Evolutionary conservation across 1,140 invertebrate species (phyloP), one percentile per base, ranked within the genome.

Genomic region (Theocolax elegans): DNA sequence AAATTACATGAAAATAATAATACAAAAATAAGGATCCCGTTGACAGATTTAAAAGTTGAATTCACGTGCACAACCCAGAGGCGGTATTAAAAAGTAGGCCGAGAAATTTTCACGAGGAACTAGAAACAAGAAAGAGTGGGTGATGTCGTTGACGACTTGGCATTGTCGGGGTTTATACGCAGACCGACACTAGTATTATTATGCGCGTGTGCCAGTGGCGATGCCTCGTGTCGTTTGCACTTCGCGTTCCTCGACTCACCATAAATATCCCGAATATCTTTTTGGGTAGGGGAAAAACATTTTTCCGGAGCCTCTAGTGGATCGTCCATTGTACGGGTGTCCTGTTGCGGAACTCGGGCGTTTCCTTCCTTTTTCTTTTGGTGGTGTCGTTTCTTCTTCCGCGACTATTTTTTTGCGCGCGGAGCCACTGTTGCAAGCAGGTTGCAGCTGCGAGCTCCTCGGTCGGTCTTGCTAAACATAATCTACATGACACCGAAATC

Each of bases 181-280:
- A 23, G 25, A 31, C 17, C 12, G 25, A 62, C 3, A 38, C 29
- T 9, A 3, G 13, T 12, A 21, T 63, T n/a, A 19, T 48, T 38
- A 38, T 51, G n/a, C 2, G 29, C 27, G 19, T 23, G n/a, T 29
- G 42, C 42, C 25, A 12, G 10, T 27, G 1, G 27, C 8, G 25
- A 49, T 3, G 17, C 17, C 7, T 1, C 3, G 9, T 8, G 12
- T 13, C 21, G 7, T 19, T 29, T 19, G 49, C 29, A 46, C 42
- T 44, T 62, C 10, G 13, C 8, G 42, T 23, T 53, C 7, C 31
- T 15, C 51, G 9, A 6, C 19, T 40, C n/a, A 8, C 19, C 44
- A 25, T 64, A 51, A 64, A 64, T 64, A 51, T 64, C 19, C 46
- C 27, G 21, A 51, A 51, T 51, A 64, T 64, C 19, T 35, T 40